Percentiles rank a stretch among this genome's conserved stretches.
Evolutionary conservation across 2,888 invertebrate genomes (phyloP).

Genomic region (Troides helena): DNA sequence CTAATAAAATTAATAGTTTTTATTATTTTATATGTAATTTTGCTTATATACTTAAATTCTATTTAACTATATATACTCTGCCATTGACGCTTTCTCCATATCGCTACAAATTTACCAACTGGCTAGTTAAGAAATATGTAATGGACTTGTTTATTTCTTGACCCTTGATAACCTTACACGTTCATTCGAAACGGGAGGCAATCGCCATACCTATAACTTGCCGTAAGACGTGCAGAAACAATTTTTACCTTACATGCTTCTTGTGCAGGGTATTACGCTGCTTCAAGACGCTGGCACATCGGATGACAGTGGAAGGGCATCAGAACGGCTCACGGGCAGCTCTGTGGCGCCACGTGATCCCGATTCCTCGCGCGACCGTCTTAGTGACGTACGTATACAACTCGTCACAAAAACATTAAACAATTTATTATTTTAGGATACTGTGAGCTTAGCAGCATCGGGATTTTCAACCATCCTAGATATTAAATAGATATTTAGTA

Average conservation of each 20-base stretch:
- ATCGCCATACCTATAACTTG: conserved; percentile 10
- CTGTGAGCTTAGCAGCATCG: conserved; percentile 18
- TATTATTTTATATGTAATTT: neutral
- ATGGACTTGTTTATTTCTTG: neutral
- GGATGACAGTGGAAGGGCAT: conserved; percentile 91
- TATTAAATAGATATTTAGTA: neutral
- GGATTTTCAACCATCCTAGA: conserved; percentile 18
- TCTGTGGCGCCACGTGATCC: conserved; percentile 88
- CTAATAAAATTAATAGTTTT: too few species aligned
- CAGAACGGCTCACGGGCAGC: conserved; percentile 89
- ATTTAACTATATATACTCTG: neutral
- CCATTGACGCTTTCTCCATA: too few species aligned
- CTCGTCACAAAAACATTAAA: conserved; percentile 29
- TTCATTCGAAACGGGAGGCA: conserved; percentile 25
- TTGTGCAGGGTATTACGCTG: conserved; percentile 85
- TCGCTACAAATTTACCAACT: neutral
- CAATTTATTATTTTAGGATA: conserved; percentile 1
- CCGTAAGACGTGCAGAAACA: conserved; percentile 30
- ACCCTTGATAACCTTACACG: conserved; percentile 19
- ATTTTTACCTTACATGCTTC: conserved; percentile 40
- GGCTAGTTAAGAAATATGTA: neutral
- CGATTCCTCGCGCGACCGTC: conserved; percentile 90
- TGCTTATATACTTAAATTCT: neutral
- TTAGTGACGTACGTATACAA: conserved; percentile 88
- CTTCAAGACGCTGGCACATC: conserved; percentile 90